Evolutionary conservation across 2,797 vertebrate species (phyloP).

Genomic region (Micromesistius poutassou): DNA sequence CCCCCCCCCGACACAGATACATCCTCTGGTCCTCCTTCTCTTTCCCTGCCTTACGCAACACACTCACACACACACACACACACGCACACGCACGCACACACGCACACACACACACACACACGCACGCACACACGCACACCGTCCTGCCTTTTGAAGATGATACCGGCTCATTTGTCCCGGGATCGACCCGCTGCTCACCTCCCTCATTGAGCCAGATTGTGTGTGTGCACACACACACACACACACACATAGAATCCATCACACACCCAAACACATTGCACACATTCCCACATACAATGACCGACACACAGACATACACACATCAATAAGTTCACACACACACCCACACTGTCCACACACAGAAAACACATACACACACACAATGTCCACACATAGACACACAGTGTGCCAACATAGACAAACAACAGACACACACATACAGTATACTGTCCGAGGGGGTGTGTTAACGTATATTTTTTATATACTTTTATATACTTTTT

Average conservation of each 20-base stretch:
- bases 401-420: too few species aligned
- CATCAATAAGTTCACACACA: not conserved
- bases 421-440: too few species aligned
- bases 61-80: not conserved
- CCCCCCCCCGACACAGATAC: slow-evolving; percentile 71
- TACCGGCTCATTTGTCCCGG: slow-evolving; percentile 69
- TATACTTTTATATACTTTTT: too few species aligned
- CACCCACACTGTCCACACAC: slow-evolving; percentile 6
- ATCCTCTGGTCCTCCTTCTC: slow-evolving; percentile 67
- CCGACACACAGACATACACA: not conserved
- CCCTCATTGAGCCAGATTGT: slow-evolving; percentile 31
- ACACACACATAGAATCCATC: slow-evolving; percentile 28
- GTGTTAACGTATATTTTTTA: too few species aligned
- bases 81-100: not conserved
- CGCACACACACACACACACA: not conserved
- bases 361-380: not conserved
- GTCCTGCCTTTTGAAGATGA: slow-evolving; percentile 58
- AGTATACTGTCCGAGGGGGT: too few species aligned
- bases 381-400: not conserved
- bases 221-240: slow-evolving; percentile 28
- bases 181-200: slow-evolving; percentile 62
- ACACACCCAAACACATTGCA: slow-evolving; percentile 31
- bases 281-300: slow-evolving; percentile 30
- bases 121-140: slow-evolving; percentile 1
- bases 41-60: slow-evolving; percentile 39